Evolutionary conservation across 1,140 invertebrate species (phyloP).

Genomic region (Kradibia gibbosae): DNA sequence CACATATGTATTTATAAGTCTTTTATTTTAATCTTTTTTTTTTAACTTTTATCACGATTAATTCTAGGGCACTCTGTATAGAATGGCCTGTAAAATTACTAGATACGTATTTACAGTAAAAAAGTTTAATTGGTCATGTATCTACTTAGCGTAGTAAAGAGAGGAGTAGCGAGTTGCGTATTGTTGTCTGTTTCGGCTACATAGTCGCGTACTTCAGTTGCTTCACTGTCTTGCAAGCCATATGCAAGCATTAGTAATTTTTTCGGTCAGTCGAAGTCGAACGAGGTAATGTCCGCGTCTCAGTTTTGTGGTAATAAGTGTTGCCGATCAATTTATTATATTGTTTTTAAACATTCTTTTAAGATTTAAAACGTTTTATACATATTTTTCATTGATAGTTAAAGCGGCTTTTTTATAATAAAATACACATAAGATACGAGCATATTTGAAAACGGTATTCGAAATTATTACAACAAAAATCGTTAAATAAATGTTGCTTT

Average conservation of each 20-base stretch:
- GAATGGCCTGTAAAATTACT: constrained; percentile 68
- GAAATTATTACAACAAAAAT: constrained; percentile 49
- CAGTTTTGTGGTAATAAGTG: constrained; percentile 51
- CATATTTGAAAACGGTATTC: constrained; percentile 35
- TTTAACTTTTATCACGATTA: constrained; percentile 36
- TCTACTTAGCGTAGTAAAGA: constrained; percentile 65
- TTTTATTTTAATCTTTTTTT: neutral
- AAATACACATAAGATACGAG: constrained; percentile 52
- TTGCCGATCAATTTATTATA: constrained; percentile 56
- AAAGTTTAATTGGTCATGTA: constrained; percentile 71
- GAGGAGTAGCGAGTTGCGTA: constrained; percentile 65
- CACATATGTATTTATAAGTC: constrained; percentile 1
- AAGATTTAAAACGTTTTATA: constrained; percentile 55
- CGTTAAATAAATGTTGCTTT: constrained; percentile 50
- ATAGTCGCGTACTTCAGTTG: constrained; percentile 65
- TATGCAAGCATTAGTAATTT: constrained; percentile 58
- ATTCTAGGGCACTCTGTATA: constrained; percentile 66
- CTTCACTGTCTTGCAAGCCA: constrained; percentile 64
- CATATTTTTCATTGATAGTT: constrained; percentile 45
- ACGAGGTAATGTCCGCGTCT: constrained; percentile 59
- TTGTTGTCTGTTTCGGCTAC: constrained; percentile 65
- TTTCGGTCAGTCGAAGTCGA: constrained; percentile 66
- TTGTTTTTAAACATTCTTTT: constrained; percentile 55
- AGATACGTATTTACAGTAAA: constrained; percentile 73
- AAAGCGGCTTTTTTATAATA: constrained; percentile 51